Percentiles rank a stretch among this genome's conserved stretches.
Conservation (phyloP, 2,113 vertebrate genomes). For the Callorhinus ursinus region DNA sequence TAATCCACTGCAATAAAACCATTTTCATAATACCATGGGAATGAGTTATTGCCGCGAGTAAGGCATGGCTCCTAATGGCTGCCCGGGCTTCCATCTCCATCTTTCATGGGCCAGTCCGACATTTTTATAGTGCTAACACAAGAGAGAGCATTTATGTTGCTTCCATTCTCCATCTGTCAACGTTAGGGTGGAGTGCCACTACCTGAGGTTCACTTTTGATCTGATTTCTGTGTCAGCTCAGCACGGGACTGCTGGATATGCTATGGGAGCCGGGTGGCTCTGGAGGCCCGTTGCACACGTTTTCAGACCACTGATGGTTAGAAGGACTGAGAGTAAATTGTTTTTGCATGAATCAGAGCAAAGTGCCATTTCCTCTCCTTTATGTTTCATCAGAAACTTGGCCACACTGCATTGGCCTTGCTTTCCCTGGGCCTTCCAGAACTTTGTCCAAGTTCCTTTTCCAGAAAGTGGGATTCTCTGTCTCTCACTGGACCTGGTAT, state of each 20-base stretch:
- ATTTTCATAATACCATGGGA: conserved; percentile 86
- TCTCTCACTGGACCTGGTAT: not conserved
- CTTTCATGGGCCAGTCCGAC: conserved; percentile 86
- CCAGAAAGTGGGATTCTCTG: conserved; percentile 29
- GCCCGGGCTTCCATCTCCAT: conserved; percentile 85
- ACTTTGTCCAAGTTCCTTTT: conserved; percentile 24
- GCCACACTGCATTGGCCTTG: not conserved
- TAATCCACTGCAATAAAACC: conserved; percentile 86
- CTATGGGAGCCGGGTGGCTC: conserved; percentile 57
- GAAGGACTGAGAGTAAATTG: conserved; percentile 67
- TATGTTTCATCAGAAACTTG: conserved; percentile 50
- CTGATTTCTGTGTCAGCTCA: conserved; percentile 79
- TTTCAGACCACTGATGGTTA: conserved; percentile 72
- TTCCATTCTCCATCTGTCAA: conserved; percentile 88
- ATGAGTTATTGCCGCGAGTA: conserved; percentile 85
- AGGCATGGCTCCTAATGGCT: conserved; percentile 84
- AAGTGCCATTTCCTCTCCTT: conserved; percentile 65
- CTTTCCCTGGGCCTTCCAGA: conserved; percentile 53
- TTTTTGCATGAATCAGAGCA: conserved; percentile 64
- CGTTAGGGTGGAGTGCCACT: conserved; percentile 84
- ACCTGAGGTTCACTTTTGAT: conserved; percentile 82
- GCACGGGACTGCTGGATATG: conserved; percentile 45
- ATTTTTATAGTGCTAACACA: conserved; percentile 88
- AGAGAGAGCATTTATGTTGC: conserved; percentile 85
- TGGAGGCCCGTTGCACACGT: conserved; percentile 52